Conservation (phyloP, 2,113 vertebrate species). For the human (Homo sapiens) region DNA sequence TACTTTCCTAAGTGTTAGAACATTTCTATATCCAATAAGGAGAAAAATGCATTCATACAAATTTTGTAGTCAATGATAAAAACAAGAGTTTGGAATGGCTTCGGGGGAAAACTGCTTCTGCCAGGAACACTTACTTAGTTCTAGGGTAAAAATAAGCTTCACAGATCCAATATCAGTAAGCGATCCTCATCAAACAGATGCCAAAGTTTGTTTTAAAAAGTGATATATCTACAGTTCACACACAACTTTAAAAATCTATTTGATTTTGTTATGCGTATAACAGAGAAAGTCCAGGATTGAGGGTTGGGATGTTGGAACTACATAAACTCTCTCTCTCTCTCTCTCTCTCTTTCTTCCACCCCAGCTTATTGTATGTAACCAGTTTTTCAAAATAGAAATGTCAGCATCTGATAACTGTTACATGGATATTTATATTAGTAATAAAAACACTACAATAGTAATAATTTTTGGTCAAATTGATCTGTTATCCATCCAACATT, state of each 20-base stretch:
- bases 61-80: background rate
- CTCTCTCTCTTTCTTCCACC: background rate
- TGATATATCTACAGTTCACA: background rate
- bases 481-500: background rate
- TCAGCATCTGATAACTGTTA: background rate
- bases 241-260: constrained; percentile 8
- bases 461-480: background rate
- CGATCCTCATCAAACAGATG: background rate
- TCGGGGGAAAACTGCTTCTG: background rate
- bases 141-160: background rate
- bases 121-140: background rate
- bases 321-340: background rate
- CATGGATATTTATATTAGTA: background rate
- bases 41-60: background rate
- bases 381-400: background rate
- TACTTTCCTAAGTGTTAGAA: background rate
- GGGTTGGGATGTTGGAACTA: background rate
- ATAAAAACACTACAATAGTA: background rate
- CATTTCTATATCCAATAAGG: background rate
- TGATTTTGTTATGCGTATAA: background rate
- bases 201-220: background rate
- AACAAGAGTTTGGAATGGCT: background rate
- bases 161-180: background rate
- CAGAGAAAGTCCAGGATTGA: background rate
- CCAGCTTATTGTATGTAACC: too few species aligned